A percentile compares a stretch with the other conserved stretches of the same genome.
Conservation (phyloP, 2,113 vertebrate genomes). For the Vidua chalybeata region DNA sequence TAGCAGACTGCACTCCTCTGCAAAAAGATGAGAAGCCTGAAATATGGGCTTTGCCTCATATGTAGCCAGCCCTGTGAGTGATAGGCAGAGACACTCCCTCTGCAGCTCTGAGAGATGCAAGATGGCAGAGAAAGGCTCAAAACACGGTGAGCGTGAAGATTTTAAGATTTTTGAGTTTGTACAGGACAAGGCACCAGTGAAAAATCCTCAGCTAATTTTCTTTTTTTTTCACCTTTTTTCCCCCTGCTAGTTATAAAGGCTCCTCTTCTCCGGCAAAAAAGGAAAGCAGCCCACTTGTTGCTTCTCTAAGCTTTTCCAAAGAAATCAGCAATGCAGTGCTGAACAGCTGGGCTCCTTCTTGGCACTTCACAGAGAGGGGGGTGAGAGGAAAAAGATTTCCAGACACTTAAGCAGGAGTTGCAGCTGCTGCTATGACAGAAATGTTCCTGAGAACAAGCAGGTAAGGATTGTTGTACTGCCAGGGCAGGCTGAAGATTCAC, state of each 20-base stretch:
- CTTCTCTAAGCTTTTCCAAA: slow-evolving; percentile 17
- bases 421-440: slow-evolving; percentile 16
- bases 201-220: background rate
- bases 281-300: background rate
- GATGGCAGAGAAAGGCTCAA: background rate
- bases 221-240: background rate
- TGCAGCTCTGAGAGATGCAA: background rate
- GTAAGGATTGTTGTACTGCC: background rate
- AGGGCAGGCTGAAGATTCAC: background rate
- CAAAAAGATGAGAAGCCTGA: slow-evolving; percentile 6
- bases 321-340: slow-evolving; percentile 5
- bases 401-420: background rate
- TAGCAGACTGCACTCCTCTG: slow-evolving; percentile 3
- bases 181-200: background rate
- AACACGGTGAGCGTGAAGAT: accelerated
- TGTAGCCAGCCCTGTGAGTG: background rate
- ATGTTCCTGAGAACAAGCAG: slow-evolving; percentile 1
- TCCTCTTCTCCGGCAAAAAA: background rate
- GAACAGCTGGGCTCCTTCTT: slow-evolving; percentile 63
- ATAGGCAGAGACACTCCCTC: background rate
- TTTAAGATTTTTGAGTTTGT: background rate
- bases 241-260: background rate
- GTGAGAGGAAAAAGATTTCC: slow-evolving; percentile 39
- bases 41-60: background rate
- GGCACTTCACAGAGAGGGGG: background rate